Percentiles rank a stretch among this genome's conserved stretches.
phyloP scores from a whole-genome alignment of 2,113 vertebrate genomes.

The Sciurus niger region DNA sequence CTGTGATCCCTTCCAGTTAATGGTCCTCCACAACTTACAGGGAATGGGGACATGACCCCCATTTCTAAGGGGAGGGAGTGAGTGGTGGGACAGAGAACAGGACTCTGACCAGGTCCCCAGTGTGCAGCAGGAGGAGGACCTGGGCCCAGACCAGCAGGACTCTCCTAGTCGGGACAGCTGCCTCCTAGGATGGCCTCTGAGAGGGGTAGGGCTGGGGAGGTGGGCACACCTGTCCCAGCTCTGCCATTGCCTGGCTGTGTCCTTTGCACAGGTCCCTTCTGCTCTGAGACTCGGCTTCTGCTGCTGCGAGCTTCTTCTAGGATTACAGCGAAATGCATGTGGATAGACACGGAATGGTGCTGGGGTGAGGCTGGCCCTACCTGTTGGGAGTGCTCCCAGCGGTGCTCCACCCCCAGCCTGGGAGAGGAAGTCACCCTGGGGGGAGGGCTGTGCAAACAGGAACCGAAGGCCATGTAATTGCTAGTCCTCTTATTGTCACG shows the following conservation, averaged over 20 bases:
- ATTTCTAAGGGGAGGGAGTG: not conserved
- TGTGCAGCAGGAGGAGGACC: not conserved
- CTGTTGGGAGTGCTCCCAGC: no score
- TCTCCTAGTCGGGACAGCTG: no score
- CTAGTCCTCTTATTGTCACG: no score
- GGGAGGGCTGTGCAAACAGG: no score
- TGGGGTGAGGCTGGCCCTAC: not conserved
- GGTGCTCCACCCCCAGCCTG: not conserved
- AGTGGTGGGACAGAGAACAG: not conserved
- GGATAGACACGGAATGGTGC: no score
- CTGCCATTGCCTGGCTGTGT: not conserved
- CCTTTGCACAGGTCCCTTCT: not conserved
- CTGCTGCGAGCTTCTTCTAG: no score
- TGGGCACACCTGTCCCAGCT: not conserved
- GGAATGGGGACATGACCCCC: not conserved
- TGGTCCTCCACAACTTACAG: accelerated
- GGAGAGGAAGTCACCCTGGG: no score
- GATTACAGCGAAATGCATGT: no score
- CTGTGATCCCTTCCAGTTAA: not conserved
- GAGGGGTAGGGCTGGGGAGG: not conserved
- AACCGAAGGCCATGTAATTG: no score
- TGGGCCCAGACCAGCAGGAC: not conserved
- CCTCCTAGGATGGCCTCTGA: not conserved
- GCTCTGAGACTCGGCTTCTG: not conserved
- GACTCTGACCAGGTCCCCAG: not conserved